Base-by-base conservation (phyloP, 2,113 vertebrate genomes). In the Gallinago media region DNA sequence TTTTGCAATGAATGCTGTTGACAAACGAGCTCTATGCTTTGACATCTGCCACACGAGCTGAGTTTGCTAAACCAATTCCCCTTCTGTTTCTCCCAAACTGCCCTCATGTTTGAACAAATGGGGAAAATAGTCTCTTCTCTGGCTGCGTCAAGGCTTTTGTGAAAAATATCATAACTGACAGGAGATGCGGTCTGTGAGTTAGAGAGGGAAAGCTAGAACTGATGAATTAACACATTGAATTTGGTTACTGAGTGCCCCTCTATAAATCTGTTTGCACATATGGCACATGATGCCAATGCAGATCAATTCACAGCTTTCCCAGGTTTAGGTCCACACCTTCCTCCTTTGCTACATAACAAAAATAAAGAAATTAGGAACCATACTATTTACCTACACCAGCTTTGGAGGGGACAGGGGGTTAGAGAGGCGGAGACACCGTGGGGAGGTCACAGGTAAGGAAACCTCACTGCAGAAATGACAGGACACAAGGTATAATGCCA, bases 251-350 rank as follows among this genome's bases (percentile, higher is more conserved):
- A 44, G 7, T 1, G 26, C 25, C 38, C 19, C 47, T 40, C 11
- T 16, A 29, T 7, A 46, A 47, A 56, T 0, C 4, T 3, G 6
- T 5, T 21, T 21, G 23, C 10, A 1, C 2, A 0, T 11, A 6
- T 3, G 18, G 8, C 17, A 40, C 4, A 1, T 0, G 0, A 34
- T 13, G 23, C 8, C 71, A 77, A 19, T 1, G 0, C 1, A 1
- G 54, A 19, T 38, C 46, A 8, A 16, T 11, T 27, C 20, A 4
- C 15, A 70, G 27, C 14, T 73, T 52, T 20, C 29, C 6, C 40
- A 26, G 47, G 7, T 29, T 77, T 32, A 16, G 38, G 17, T 17
- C 10, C 22, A 25, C 9, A 32, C 11, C 5, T 59, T 82, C 22
- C 27, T 2, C 3, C 20, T 42, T 74, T 40, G 6, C 15, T 27